These are phyloP conservation scores for Sphaerophoria rueppellii DNA, from an alignment of 2,888 invertebrate species.

Conservation along the genomic window DNA sequence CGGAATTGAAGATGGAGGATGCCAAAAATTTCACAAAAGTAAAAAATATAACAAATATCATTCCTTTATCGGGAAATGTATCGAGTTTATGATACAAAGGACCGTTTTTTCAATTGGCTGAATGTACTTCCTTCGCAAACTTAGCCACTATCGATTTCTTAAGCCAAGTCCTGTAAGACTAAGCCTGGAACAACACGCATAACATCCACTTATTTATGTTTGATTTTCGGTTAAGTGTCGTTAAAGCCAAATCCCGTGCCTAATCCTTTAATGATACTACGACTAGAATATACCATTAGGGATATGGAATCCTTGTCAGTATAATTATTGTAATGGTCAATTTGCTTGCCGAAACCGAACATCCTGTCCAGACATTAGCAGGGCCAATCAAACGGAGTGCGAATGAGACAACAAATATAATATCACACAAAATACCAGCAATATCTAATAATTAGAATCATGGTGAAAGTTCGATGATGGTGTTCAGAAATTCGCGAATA, in stretches of 20 bases:
- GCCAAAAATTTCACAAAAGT: no score
- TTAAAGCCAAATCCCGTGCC: constrained; percentile 23
- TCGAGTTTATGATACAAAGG: no score
- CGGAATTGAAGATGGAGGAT: no score
- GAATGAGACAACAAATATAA: background rate
- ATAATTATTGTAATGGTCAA: constrained; percentile 53
- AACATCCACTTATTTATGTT: background rate
- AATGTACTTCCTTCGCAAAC: no score
- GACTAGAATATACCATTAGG: constrained; percentile 33
- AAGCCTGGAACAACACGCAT: no score
- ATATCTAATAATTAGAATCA: constrained; percentile 60
- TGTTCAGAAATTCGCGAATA: constrained; percentile 32
- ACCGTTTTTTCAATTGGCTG: no score
- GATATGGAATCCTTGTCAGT: constrained; percentile 31
- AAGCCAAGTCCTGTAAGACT: no score
- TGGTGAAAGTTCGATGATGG: constrained; percentile 63
- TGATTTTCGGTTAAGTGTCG: background rate
- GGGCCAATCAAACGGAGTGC: background rate
- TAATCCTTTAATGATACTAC: constrained; percentile 53
- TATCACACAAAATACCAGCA: constrained; percentile 30
- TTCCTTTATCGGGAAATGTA: no score
- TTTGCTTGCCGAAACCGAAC: constrained; percentile 29
- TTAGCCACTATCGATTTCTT: no score
- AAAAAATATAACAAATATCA: no score
- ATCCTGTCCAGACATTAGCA: constrained; percentile 9